These are phyloP conservation scores for Psix sp. DNA, from an alignment of 1,140 invertebrate species.

Conservation along the genomic window DNA sequence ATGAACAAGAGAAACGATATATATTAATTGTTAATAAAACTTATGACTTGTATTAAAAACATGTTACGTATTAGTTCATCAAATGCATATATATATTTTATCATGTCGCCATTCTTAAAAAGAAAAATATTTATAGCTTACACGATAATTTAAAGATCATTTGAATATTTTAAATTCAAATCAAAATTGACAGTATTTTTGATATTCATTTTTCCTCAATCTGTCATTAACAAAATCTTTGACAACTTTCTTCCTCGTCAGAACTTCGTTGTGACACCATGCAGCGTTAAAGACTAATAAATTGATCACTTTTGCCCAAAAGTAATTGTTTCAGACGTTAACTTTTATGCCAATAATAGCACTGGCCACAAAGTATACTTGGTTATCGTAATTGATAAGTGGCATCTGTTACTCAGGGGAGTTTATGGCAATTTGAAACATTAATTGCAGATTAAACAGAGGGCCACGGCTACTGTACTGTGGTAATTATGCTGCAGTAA, in stretches of 20 bases:
- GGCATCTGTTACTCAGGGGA: slow-evolving; percentile 69
- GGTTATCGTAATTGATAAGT: slow-evolving; percentile 70
- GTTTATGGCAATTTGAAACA: slow-evolving; percentile 75
- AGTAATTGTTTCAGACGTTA: slow-evolving; percentile 50
- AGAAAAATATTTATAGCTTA: no score
- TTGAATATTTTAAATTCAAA: no score
- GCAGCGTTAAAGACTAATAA: slow-evolving; percentile 43
- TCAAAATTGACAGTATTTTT: no score
- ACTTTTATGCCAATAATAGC: slow-evolving; percentile 47
- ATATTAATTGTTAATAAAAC: no score
- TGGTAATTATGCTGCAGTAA: slow-evolving; percentile 73
- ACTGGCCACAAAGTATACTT: slow-evolving; percentile 43
- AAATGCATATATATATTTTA: no score
- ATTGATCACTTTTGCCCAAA: slow-evolving; percentile 19
- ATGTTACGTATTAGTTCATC: no score
- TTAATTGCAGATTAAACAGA: slow-evolving; percentile 76
- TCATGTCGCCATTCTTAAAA: no score
- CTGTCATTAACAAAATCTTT: slow-evolving; percentile 11
- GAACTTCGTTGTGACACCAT: slow-evolving; percentile 21
- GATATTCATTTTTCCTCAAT: no score
- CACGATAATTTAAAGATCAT: no score
- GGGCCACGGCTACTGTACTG: slow-evolving; percentile 62
- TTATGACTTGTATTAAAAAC: no score
- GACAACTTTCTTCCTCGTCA: slow-evolving; percentile 11
- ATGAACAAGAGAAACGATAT: no score